A percentile compares a stretch with the other conserved stretches of the same genome.
These are phyloP conservation scores for Bruchidius siliquastri DNA, from an alignment of 2,888 invertebrate species.

Conservation along the genomic window DNA sequence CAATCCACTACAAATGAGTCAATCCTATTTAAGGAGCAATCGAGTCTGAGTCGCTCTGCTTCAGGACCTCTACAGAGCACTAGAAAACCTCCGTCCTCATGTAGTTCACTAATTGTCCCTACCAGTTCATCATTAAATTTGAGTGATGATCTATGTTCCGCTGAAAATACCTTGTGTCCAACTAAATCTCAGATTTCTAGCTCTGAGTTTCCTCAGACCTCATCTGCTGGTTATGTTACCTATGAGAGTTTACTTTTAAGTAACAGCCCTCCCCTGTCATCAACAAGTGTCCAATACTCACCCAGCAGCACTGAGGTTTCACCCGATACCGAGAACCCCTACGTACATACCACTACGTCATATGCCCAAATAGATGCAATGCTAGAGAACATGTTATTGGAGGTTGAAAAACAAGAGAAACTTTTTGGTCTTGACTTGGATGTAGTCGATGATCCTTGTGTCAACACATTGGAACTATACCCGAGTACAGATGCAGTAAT, in stretches of 20 bases:
- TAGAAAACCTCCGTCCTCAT: too few relatives aligned
- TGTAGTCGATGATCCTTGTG: conserved; percentile 32
- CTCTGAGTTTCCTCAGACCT: too few relatives aligned
- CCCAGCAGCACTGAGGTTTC: background rate
- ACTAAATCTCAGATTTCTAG: too few relatives aligned
- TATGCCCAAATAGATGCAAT: conserved; percentile 46
- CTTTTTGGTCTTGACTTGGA: conserved; percentile 39
- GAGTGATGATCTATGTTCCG: too few relatives aligned
- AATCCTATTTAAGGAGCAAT: background rate
- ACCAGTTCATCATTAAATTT: background rate
- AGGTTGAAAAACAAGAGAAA: conserved; percentile 44
- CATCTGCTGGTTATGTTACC: background rate
- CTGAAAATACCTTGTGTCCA: too few relatives aligned
- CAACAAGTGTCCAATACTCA: background rate
- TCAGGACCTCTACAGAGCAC: too few relatives aligned
- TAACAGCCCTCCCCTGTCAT: background rate
- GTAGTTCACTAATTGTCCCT: background rate
- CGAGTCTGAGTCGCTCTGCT: background rate
- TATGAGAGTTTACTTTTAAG: background rate
- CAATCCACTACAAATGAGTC: too few relatives aligned
- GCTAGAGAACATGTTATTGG: conserved; percentile 45
- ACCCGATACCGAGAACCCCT: background rate
- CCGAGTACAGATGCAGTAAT: conserved; percentile 44
- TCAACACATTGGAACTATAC: conserved; percentile 41
- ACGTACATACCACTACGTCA: conserved; percentile 18